A percentile compares a stretch with the other conserved stretches of the same genome.
These are phyloP conservation scores for Lytechinus pictus DNA, from an alignment of 35 echinoderm and acorn worm genomes.

Conservation along the genomic window DNA sequence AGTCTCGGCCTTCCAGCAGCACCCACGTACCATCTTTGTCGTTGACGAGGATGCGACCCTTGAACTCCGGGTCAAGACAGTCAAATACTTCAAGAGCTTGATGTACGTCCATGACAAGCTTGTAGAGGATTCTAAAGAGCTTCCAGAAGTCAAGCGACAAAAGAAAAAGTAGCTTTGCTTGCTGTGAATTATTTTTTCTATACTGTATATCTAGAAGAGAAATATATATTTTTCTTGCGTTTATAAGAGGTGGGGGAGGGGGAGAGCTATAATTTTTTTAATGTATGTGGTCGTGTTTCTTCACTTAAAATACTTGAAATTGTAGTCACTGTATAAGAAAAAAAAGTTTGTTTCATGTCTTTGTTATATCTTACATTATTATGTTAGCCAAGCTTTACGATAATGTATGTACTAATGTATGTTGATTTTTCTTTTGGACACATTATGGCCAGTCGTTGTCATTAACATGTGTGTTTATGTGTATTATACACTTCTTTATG, in stretches of 20 bases:
- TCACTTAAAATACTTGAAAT: not conserved
- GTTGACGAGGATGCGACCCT: constrained; percentile 92
- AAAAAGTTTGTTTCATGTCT: not conserved
- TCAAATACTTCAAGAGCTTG: constrained; percentile 96
- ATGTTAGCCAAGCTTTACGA: too few relatives aligned
- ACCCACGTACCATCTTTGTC: constrained; percentile 80
- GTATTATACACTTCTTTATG: not conserved
- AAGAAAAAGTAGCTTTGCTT: constrained; percentile 32
- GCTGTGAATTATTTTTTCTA: not conserved
- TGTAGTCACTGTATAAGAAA: not conserved
- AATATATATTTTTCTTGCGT: not conserved
- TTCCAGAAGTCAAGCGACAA: constrained; percentile 27
- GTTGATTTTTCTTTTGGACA: too few relatives aligned
- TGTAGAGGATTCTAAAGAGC: constrained; percentile 52
- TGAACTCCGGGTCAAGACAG: constrained; percentile 86
- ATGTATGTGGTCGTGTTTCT: not conserved
- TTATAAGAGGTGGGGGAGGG: not conserved
- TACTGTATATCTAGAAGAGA: not conserved
- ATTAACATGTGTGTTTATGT: not conserved
- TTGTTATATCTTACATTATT: too few relatives aligned
- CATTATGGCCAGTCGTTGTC: not conserved
- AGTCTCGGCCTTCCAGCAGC: constrained; percentile 96
- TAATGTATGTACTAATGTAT: too few relatives aligned
- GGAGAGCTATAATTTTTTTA: not conserved
- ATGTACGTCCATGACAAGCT: constrained; percentile 98